phyloP scores from a whole-genome alignment of 2,797 vertebrate species.

The Antrozous pallidus region DNA sequence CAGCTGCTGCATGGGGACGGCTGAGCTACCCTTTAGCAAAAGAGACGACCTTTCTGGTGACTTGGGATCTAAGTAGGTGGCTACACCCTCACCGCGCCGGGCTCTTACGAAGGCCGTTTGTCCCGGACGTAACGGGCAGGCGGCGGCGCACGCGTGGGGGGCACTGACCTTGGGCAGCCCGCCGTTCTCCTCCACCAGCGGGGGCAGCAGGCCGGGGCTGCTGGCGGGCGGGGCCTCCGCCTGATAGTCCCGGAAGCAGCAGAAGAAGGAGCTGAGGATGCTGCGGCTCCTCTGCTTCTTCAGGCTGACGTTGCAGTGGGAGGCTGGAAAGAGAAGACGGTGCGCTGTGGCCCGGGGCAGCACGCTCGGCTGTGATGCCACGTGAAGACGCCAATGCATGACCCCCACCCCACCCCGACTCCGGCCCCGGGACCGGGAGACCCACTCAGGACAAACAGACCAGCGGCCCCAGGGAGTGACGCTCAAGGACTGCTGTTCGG shows the following conservation, averaged over 20 bases:
- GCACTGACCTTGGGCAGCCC: constrained; percentile 93
- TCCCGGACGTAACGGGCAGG: accelerated
- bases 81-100: background rate
- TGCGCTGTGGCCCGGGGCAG: background rate
- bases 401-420: background rate
- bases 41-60: background rate
- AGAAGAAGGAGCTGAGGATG: constrained; percentile 98
- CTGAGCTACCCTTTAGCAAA: background rate
- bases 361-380: accelerated
- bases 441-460: background rate
- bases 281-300: constrained; percentile 96
- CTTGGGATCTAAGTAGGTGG: background rate
- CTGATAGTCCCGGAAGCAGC: constrained; percentile 98
- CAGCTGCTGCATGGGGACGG: background rate
- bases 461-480: background rate
- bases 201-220: constrained; percentile 87
- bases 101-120: background rate
- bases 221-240: constrained; percentile 90
- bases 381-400: accelerated
- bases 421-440: background rate
- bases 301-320: constrained; percentile 95
- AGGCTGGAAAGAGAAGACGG: constrained; percentile 82
- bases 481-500: background rate
- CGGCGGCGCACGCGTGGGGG: accelerated
- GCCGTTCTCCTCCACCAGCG: constrained; percentile 93